Evolutionary conservation across 2,888 invertebrate genomes (phyloP).

Genomic region (Macrophya alboannulata): DNA sequence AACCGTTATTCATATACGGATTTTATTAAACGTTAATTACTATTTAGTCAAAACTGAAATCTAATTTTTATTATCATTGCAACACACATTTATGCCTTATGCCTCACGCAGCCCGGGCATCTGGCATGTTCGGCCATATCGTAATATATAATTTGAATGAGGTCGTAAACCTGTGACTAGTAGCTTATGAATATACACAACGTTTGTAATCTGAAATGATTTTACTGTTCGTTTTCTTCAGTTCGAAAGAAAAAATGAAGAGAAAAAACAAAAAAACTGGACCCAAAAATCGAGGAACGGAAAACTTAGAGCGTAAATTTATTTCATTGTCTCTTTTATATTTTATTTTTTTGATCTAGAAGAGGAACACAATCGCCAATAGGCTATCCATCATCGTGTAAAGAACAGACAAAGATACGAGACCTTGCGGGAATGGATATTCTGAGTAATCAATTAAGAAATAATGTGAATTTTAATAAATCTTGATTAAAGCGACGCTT

Average conservation of each 20-base stretch:
- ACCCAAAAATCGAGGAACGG: neutral
- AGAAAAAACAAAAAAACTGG: neutral
- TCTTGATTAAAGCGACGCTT: neutral
- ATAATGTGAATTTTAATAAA: neutral
- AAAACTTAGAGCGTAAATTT: neutral
- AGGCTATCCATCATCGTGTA: neutral
- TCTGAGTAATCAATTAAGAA: neutral
- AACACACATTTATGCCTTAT: neutral
- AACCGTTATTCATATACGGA: neutral
- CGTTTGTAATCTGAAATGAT: neutral
- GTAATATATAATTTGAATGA: constrained; percentile 8
- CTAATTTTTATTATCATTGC: constrained; percentile 25
- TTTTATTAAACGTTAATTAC: constrained; percentile 24
- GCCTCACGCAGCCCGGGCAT: neutral
- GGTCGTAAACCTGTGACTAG: neutral
- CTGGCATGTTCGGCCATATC: neutral
- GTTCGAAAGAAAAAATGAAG: too few relatives aligned
- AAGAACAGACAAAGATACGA: neutral
- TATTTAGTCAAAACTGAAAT: constrained; percentile 4
- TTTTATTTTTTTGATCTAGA: neutral
- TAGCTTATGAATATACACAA: neutral
- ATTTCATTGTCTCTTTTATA: too few relatives aligned
- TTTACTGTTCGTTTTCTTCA: neutral
- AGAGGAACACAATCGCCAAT: neutral
- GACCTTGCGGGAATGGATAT: neutral